Conservation (phyloP, 1,140 invertebrate species). For the Hetaerina americana region DNA sequence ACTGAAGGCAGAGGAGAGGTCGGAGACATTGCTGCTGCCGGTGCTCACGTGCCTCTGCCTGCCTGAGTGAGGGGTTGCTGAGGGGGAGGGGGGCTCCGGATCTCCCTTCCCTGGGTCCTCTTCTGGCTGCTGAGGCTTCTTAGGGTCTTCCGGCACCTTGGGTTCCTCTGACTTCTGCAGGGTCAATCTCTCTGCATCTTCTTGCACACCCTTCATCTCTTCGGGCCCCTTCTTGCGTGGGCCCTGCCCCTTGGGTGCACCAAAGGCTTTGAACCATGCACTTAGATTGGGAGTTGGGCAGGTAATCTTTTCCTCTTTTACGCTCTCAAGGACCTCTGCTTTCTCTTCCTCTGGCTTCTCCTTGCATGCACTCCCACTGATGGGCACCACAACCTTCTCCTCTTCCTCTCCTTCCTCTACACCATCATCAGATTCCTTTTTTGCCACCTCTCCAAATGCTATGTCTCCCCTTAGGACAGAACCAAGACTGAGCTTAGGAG, state of each 20-base stretch:
- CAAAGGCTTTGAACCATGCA: conserved; percentile 83
- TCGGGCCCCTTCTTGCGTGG: conserved; percentile 25
- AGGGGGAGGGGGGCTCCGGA: background rate
- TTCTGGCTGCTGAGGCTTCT: conserved; percentile 26
- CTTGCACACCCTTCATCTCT: conserved; percentile 32
- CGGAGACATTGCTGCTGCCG: conserved; percentile 56
- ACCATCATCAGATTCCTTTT: conserved; percentile 15
- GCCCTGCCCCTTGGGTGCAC: conserved; percentile 48
- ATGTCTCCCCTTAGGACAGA: conserved; percentile 51
- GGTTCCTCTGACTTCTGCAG: conserved; percentile 12
- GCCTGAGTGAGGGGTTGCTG: conserved; percentile 15
- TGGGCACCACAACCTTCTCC: conserved; percentile 3
- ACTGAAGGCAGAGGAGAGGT: conserved; percentile 52
- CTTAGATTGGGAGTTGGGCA: conserved; percentile 69
- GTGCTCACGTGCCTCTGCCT: conserved; percentile 51
- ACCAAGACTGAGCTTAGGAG: conserved; percentile 65
- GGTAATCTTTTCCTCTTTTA: conserved; percentile 15
- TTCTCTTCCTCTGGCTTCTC: conserved; percentile 6
- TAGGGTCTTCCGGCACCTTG: conserved; percentile 23
- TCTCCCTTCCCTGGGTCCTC: conserved; percentile 19
- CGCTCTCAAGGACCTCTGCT: background rate
- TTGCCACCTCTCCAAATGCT: background rate
- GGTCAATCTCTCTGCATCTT: conserved; percentile 28
- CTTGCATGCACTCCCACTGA: conserved; percentile 29
- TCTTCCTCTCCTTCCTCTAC: conserved; percentile 20